Base-by-base conservation (phyloP, 1,140 invertebrate species). In the Cotesia glomerata region DNA sequence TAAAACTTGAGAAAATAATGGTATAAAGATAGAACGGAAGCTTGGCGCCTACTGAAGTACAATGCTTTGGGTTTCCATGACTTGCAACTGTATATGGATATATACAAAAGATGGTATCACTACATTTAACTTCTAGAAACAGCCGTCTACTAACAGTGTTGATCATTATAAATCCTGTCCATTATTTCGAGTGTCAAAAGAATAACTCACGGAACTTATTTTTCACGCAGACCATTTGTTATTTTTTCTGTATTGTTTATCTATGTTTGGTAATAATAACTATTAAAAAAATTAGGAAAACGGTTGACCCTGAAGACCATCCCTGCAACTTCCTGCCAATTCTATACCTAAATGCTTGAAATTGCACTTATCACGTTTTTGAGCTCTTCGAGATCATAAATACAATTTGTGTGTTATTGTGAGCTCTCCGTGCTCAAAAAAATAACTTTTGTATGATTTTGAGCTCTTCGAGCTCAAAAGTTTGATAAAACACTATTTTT, bases 1-100 rank as follows among this genome's bases (percentile, higher is more conserved):
- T 34, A 13, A 11, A 45, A 35, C 59, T 62, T 39, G 56, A 26
- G 56, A 32, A 45, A 58, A 58, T 14, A 58, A 58, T 58, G 18
- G 18, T 18, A 54, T 13, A 9, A 26, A 58, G 56, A 58, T 58
- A 36, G 34, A 35, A 62, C 59, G 59, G 59, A 62, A 62, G 59
- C 59, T 62, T 35, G 59, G 59, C 59, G 59, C 59, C 59, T 56
- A 14, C 59, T 56, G 5, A 7, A 62, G 14, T 39, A 39, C 59
- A 39, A 36, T 62, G 59, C 35, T 62, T 62, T 36, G 59, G 26
- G 59, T 62, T 39, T 62, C 59, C 32, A 62, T 62, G 59, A 62
- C 59, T 62, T 62, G 59, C 59, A 62, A 35, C 59, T 62, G 35
- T 62, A 26, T 32, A 59, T 59, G 9, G 16, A 39, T 39, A 39